Evolutionary conservation across 2,113 vertebrate species (phyloP).

Genomic region (Dascyllus trimaculatus): DNA sequence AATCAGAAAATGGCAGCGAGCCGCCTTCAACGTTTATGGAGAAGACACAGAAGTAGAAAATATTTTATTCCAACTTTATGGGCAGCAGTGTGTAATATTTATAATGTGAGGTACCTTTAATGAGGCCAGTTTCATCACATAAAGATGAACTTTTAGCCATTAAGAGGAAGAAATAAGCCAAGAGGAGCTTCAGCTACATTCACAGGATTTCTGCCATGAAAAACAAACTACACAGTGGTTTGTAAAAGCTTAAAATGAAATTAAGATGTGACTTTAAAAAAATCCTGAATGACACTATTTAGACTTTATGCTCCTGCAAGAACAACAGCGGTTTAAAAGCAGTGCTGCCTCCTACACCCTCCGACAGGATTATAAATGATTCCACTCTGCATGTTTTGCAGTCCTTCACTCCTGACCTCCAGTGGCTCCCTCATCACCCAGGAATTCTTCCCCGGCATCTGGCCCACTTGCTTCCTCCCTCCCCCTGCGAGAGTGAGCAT

Average conservation of each 20-base stretch:
- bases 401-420: conserved; percentile 60
- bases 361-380: conserved; percentile 44
- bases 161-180: background rate
- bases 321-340: conserved; percentile 3
- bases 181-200: background rate
- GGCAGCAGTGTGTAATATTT: too few species aligned
- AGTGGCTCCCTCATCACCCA: too few species aligned
- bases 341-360: conserved; percentile 2
- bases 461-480: conserved; percentile 39
- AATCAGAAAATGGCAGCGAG: too few species aligned
- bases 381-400: conserved; percentile 31
- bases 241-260: background rate
- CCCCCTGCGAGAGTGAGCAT: conserved; percentile 42
- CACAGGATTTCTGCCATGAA: background rate
- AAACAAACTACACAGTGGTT: background rate
- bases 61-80: too few species aligned
- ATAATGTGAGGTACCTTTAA: background rate
- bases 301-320: conserved; percentile 11
- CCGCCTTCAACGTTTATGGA: too few species aligned
- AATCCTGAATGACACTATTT: conserved; percentile 9
- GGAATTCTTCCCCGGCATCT: conserved; percentile 54
- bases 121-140: background rate
- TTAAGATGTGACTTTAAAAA: background rate
- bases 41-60: too few species aligned
- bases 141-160: background rate